These are phyloP conservation scores for Salminus brasiliensis DNA, from an alignment of 2,113 vertebrate species.

Conservation along the genomic window DNA sequence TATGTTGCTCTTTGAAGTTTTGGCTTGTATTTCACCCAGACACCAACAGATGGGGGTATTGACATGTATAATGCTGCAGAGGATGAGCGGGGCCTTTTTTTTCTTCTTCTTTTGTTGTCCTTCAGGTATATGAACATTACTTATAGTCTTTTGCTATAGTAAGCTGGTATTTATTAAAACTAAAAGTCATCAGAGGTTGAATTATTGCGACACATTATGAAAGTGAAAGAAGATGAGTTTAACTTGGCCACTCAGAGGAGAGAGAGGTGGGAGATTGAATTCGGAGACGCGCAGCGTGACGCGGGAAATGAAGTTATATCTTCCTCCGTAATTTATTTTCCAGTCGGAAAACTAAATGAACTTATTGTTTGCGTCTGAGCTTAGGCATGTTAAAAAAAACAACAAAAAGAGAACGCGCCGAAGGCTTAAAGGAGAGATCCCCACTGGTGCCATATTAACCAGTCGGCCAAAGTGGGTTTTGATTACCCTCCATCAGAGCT, in stretches of 20 bases:
- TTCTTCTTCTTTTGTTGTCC: slow-evolving; percentile 63
- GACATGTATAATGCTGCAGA: slow-evolving; percentile 60
- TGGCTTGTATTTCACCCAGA: slow-evolving; percentile 56
- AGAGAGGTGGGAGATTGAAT: slow-evolving; percentile 73
- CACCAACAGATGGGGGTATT: slow-evolving; percentile 75
- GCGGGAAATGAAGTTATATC: slow-evolving; percentile 83
- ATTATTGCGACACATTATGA: slow-evolving; percentile 78
- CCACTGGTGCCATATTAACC: slow-evolving; percentile 79
- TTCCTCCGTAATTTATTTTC: slow-evolving; percentile 79
- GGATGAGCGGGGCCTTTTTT: slow-evolving; percentile 39
- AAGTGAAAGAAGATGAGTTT: slow-evolving; percentile 81
- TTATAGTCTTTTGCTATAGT: slow-evolving; percentile 70
- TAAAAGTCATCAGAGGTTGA: slow-evolving; percentile 76
- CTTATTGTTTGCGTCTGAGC: slow-evolving; percentile 81
- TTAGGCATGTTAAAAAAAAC: slow-evolving; percentile 71
- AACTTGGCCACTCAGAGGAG: slow-evolving; percentile 68
- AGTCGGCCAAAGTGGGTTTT: slow-evolving; percentile 76
- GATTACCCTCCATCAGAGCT: slow-evolving; percentile 79
- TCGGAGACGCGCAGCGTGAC: slow-evolving; percentile 70
- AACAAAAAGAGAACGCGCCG: slow-evolving; percentile 63
- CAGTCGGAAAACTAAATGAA: slow-evolving; percentile 76
- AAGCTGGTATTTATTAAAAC: slow-evolving; percentile 80
- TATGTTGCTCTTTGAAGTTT: background rate
- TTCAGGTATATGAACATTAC: slow-evolving; percentile 71
- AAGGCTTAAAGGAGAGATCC: slow-evolving; percentile 74